Evolutionary conservation across 1,140 invertebrate genomes (phyloP), one percentile per base, ranked within the genome.

Genomic region (Drosophila nannoptera): DNA sequence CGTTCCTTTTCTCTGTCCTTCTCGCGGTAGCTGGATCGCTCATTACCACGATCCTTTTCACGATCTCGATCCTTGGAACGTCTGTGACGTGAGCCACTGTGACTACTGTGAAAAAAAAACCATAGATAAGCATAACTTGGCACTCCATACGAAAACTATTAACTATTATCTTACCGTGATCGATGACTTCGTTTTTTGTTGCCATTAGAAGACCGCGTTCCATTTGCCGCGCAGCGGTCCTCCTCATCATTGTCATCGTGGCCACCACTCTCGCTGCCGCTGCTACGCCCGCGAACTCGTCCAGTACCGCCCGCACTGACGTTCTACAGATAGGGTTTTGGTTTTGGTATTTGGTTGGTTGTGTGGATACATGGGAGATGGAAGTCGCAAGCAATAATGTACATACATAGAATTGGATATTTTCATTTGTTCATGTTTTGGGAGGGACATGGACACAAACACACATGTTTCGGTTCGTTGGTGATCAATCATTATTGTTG

Each of bases 1-100:
- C 77, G 77, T 4, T 83, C 77, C 22, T 87, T 88, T 43, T 77
- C 80, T n/a, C 65, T 58, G n/a, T 92, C 92, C 55, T 75, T 83
- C 16, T 89, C 88, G 29, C 59, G 78, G 55, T 82, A 66, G 59
- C 61, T 69, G 29, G 52, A 67, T 22, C 81, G 68, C 14, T 87
- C 69, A 35, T 33, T 65, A 11, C 58, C 75, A 12, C 75, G 71
- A 9, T 75, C 72, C 22, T 60, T 74, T 35, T 82, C 78, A 9
- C 76, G 70, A 33, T 76, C 69, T 6, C 73, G 75, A 42, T 89
- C 87, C 65, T 74, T 82, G 16, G 73, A 73, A 7, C 81, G 73
- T 40, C 64, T 73, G 35, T 78, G 60, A 4, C 81, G 82, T n/a
- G 87, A 88, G 0, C 72, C 72, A 43, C 84, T 87, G 32, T 78